Percentiles rank a stretch among this genome's conserved stretches.
phyloP scores from a whole-genome alignment of 92 coral and sea anemone species.

The Epizoanthus rinbou region DNA sequence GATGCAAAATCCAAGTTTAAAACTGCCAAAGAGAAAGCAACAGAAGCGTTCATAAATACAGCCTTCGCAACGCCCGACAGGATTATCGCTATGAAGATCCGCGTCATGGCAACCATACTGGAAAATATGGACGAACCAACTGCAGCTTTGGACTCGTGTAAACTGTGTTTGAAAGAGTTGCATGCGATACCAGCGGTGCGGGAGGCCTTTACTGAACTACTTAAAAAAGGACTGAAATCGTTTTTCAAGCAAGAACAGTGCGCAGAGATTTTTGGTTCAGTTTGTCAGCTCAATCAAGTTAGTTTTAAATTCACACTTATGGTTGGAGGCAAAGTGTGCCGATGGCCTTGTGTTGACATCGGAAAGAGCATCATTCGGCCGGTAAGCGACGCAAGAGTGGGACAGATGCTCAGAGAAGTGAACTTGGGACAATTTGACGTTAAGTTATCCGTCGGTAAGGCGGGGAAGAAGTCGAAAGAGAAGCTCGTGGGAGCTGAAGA shows the following conservation, averaged over 20 bases:
- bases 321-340: background rate
- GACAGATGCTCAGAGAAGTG: conserved; percentile 33
- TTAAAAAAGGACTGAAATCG: conserved; percentile 33
- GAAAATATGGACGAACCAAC: conserved; percentile 9
- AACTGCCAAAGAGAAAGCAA: conserved; percentile 24
- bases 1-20: conserved; percentile 20
- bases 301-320: conserved; percentile 10
- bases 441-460: conserved; percentile 13
- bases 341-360: conserved; percentile 32
- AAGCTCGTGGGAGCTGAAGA: conserved; percentile 28
- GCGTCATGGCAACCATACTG: conserved; percentile 36
- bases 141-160: conserved; percentile 4
- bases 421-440: conserved; percentile 9
- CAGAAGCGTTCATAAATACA: background rate
- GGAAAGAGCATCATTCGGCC: conserved; percentile 30
- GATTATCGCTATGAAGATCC: background rate
- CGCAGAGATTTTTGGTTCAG: conserved; percentile 30
- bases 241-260: conserved; percentile 32
- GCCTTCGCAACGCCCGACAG: background rate
- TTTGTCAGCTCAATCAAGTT: conserved; percentile 33
- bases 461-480: conserved; percentile 5
- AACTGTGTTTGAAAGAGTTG: conserved; percentile 24
- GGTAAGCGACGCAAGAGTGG: conserved; percentile 27
- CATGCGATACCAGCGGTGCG: conserved; percentile 23
- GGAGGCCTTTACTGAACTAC: conserved; percentile 31